Conservation (phyloP, 1,140 invertebrate species). For the Cryptotermes secundus region DNA sequence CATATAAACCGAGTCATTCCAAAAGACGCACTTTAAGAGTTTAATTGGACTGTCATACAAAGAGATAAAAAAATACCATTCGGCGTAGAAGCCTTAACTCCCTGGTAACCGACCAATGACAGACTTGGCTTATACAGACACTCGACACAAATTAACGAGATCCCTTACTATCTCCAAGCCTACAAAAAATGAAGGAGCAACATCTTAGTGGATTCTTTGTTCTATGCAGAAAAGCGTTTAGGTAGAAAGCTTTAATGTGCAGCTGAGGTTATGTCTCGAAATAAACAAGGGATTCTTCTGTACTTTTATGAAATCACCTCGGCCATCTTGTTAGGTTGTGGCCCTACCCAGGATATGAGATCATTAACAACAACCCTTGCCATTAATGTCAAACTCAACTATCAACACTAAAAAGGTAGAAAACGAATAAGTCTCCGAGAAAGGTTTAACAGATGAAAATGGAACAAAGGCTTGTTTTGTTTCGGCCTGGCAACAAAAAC, state of each 20-base stretch:
- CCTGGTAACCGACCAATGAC: neutral
- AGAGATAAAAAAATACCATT: neutral
- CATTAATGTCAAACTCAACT: neutral
- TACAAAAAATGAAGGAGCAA: neutral
- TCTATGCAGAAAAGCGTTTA: conserved; percentile 7
- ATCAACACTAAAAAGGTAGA: neutral
- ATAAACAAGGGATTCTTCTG: conserved; percentile 12
- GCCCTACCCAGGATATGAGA: conserved; percentile 13
- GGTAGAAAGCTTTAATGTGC: neutral
- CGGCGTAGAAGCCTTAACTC: neutral
- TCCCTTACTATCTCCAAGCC: neutral
- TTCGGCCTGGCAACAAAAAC: neutral
- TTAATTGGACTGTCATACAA: conserved; percentile 1
- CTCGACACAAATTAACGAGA: neutral
- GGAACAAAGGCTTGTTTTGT: neutral
- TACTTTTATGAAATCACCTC: conserved; percentile 8
- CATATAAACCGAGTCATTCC: neutral
- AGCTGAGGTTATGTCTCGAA: neutral
- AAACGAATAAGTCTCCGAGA: neutral
- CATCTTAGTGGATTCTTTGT: conserved; percentile 16
- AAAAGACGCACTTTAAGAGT: conserved; percentile 12
- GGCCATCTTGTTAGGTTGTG: conserved; percentile 2
- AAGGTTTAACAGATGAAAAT: neutral
- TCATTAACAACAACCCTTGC: neutral
- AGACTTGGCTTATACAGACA: neutral